A percentile compares a stretch with the other conserved stretches of the same genome.
Conservation (phyloP, 2,888 invertebrate genomes). For the Chloroclysta siterata region DNA sequence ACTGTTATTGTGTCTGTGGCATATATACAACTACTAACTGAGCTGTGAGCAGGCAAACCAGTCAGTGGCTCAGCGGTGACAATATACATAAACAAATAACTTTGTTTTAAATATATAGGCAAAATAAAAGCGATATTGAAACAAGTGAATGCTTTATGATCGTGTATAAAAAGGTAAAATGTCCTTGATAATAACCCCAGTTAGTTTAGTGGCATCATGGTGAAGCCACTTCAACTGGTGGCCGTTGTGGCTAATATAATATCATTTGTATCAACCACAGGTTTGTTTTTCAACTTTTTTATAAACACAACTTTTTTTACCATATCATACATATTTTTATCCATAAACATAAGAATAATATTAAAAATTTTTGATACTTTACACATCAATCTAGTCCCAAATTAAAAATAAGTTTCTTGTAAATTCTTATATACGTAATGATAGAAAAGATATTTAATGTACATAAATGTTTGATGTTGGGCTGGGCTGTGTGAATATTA, state of each 20-base stretch:
- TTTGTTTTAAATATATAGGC: not conserved
- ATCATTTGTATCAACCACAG: slow-evolving; percentile 42
- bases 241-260: slow-evolving; percentile 46
- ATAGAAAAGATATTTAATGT: too few relatives aligned
- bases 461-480: too few relatives aligned
- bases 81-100: not conserved
- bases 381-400: too few relatives aligned
- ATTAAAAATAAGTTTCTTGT: too few relatives aligned
- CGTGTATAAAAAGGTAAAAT: slow-evolving; percentile 56
- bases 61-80: too few relatives aligned
- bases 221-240: slow-evolving; percentile 49
- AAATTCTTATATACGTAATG: too few relatives aligned
- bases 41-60: too few relatives aligned
- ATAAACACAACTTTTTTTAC: not conserved
- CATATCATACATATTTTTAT: not conserved
- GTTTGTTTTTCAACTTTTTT: slow-evolving; percentile 37
- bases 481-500: too few relatives aligned
- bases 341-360: too few relatives aligned
- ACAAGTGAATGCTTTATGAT: slow-evolving; percentile 52
- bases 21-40: too few relatives aligned
- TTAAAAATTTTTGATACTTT: too few relatives aligned
- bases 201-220: slow-evolving; percentile 49
- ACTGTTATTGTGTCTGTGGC: too few relatives aligned
- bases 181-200: slow-evolving; percentile 43
- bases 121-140: slow-evolving; percentile 29